Base-by-base conservation (phyloP, 1,140 invertebrate genomes). In the Catajapyx aquilonaris region DNA sequence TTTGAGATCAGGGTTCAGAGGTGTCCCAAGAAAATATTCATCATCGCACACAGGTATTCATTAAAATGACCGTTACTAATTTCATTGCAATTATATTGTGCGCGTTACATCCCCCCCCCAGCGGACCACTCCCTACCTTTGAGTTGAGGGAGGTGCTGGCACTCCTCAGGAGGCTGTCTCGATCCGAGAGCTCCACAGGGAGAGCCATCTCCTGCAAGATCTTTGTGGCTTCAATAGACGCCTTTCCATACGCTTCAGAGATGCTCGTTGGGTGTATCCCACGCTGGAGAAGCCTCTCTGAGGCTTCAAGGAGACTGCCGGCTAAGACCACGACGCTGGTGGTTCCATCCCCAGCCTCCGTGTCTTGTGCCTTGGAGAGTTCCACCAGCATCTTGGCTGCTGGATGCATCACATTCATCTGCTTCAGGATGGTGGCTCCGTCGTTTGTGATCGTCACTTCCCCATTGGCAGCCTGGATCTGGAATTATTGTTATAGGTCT, bases 371-470 rank as follows among this genome's bases (percentile, higher is more conserved):
- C 52, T 94, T 84, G 1, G 93, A 96, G 40, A 99, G 62, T 58
- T 98, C 94, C 3, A 98, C 94, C 45, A 99, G 62, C 85, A 99
- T 97, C 75, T 96, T 97, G 28, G 94, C 94, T 47, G 95, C 91
- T 39, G 95, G 95, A 62, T 99, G 95, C 45, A 93, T 66, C 7
- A 99, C 88, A 62, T 91, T 90, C 79, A 99, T 99, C 64, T 98
- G 81, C 59, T 97, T 96, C 25, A 99, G 61, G 62, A 99, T 99
- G 19, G 95, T 99, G 19, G 95, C 95, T 42, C 95, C 95, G 71
- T 99, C 95, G 68, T 99, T 99, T 32, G 94, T 99, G 39, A 99
- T 98, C 7, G 91, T 98, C 1, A 99, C 95, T 69, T 96, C 91
- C 7, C 93, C 93, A 66, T 93, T 94, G 11, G 71, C 70, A 33